These are phyloP conservation scores for Thaumatotibia leucotreta DNA, from an alignment of 1,140 invertebrate species.

Conservation along the genomic window DNA sequence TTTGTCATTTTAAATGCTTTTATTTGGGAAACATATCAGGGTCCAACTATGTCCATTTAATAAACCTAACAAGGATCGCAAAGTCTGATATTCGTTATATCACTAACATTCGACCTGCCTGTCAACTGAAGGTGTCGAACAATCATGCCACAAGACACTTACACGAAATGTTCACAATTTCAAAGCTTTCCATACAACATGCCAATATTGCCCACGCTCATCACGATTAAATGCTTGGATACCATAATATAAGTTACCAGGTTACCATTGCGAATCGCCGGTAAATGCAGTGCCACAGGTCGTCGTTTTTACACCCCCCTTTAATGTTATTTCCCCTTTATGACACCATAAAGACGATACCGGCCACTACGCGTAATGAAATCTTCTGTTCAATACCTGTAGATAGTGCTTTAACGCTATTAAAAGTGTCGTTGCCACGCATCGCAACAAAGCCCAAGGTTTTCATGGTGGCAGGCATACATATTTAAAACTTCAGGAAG, in stretches of 20 bases:
- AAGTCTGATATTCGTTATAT: no score
- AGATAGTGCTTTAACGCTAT: conserved; percentile 44
- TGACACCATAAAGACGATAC: conserved; percentile 72
- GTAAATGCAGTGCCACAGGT: conserved; percentile 69
- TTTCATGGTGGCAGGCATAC: background rate
- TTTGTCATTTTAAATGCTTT: no score
- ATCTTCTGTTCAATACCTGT: conserved; percentile 68
- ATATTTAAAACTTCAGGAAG: no score
- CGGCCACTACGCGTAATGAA: conserved; percentile 74
- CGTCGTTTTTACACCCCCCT: conserved; percentile 64
- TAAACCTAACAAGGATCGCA: no score
- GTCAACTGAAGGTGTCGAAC: no score
- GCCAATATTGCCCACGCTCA: background rate
- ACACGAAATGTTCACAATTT: background rate
- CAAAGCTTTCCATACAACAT: background rate
- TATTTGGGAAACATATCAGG: no score
- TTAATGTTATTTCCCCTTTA: conserved; percentile 73
- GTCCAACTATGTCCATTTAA: no score
- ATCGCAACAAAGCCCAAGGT: background rate
- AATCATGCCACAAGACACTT: no score
- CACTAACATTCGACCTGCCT: no score
- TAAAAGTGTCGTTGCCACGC: conserved; percentile 29
- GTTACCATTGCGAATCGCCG: background rate
- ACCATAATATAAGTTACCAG: no score
- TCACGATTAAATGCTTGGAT: background rate